Percentiles rank a stretch among this genome's conserved stretches.
Conservation (phyloP, 2,888 invertebrate species). For the Netelia melanura region DNA sequence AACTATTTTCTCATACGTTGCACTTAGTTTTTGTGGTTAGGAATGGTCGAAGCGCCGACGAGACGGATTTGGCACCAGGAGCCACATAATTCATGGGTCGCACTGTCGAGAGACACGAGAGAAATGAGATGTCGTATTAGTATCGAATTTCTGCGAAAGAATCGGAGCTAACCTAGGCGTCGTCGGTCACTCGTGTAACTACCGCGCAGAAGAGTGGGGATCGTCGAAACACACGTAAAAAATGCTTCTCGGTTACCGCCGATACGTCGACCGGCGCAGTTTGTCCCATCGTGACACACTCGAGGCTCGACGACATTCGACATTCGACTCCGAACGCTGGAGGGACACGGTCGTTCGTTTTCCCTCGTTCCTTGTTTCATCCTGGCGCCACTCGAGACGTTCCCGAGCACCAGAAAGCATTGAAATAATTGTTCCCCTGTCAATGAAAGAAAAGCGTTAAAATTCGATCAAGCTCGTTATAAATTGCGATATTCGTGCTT, state of each 20-base stretch:
- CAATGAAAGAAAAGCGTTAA: background rate
- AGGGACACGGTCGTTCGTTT: constrained; percentile 9
- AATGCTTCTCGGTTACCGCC: constrained; percentile 60
- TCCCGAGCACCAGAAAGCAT: background rate
- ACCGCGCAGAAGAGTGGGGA: background rate
- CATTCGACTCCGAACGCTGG: constrained; percentile 34
- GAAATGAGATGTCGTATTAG: constrained; percentile 64
- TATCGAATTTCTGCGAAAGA: constrained; percentile 71
- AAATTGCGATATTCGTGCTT: no score
- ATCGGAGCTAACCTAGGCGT: constrained; percentile 23
- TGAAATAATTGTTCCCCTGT: no score
- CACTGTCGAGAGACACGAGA: constrained; percentile 63
- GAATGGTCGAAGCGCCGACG: background rate
- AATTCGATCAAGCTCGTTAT: background rate
- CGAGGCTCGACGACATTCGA: background rate
- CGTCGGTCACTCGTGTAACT: constrained; percentile 7
- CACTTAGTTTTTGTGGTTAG: background rate
- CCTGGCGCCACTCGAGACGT: constrained; percentile 33
- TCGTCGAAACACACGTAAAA: constrained; percentile 3
- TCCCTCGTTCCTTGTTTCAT: background rate
- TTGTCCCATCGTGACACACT: constrained; percentile 5
- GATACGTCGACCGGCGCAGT: constrained; percentile 52
- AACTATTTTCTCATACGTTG: background rate
- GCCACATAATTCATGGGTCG: constrained; percentile 71
- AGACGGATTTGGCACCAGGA: constrained; percentile 67